phyloP scores from a whole-genome alignment of 2,888 invertebrate species.

The Drosophila robusta region DNA sequence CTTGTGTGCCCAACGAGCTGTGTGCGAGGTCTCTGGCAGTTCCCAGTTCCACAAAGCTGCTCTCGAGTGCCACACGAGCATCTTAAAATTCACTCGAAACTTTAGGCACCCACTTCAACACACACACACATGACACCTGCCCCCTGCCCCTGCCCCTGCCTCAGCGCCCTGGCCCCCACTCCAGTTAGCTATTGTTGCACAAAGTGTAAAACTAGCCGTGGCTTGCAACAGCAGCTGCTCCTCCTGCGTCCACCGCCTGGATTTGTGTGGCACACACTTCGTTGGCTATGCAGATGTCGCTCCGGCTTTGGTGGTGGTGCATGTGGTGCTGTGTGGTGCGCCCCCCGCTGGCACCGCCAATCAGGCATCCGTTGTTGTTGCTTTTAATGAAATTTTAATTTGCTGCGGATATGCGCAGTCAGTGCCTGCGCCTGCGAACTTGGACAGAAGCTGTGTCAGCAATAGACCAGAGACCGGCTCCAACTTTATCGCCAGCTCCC shows the following conservation, averaged over 20 bases:
- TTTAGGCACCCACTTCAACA: conserved; percentile 37
- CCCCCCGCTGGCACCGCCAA: conserved; percentile 17
- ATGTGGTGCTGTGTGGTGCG: conserved; percentile 15
- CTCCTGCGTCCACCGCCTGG: conserved; percentile 33
- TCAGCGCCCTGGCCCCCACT: not conserved
- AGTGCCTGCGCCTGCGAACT: conserved; percentile 68
- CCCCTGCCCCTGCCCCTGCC: no score
- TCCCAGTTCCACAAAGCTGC: conserved; percentile 49
- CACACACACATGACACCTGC: not conserved
- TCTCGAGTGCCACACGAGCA: conserved; percentile 53
- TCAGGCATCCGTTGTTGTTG: conserved; percentile 57
- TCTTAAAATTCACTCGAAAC: conserved; percentile 64
- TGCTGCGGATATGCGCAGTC: conserved; percentile 82
- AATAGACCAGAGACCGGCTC: conserved; percentile 6
- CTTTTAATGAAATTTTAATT: conserved; percentile 82
- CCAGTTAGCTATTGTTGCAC: conserved; percentile 39
- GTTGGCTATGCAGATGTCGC: conserved; percentile 43
- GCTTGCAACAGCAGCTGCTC: conserved; percentile 27
- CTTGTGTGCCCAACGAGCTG: conserved; percentile 16
- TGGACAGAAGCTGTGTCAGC: conserved; percentile 49
- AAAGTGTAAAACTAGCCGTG: conserved; percentile 64
- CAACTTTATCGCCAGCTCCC: not conserved
- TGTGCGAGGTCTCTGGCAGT: conserved; percentile 21
- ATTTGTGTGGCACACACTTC: conserved; percentile 29
- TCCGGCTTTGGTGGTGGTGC: conserved; percentile 1